Conservation (phyloP, 37 sponge, comb jelly and placozoan species). For the Eunapius fragilis region DNA sequence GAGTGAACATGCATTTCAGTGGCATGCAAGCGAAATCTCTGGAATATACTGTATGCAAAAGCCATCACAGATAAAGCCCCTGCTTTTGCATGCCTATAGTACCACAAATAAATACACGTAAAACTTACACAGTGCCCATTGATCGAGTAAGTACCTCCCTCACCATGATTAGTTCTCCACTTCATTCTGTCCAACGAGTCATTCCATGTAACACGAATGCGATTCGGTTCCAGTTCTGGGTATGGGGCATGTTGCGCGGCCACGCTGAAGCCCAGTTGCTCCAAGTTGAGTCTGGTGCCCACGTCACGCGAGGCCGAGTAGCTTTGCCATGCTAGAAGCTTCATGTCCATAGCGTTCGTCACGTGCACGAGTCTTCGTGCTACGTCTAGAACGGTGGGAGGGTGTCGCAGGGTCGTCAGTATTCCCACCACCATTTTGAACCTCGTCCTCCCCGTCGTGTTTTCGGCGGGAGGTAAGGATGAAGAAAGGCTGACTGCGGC, state of each 20-base stretch:
- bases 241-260: not conserved
- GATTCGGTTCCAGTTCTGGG: slow-evolving; percentile 17
- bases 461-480: too few species aligned
- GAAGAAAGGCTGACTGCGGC: not conserved
- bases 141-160: too few species aligned
- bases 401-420: not conserved
- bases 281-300: not conserved
- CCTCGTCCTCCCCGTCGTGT: not conserved
- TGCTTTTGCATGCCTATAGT: too few species aligned
- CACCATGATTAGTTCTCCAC: slow-evolving; percentile 48
- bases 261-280: not conserved
- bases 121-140: too few species aligned
- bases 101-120: too few species aligned
- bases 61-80: too few species aligned
- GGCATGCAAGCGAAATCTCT: too few species aligned
- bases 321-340: not conserved
- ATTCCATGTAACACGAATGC: slow-evolving; percentile 9
- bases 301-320: not conserved
- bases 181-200: slow-evolving; percentile 38
- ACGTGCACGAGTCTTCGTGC: not conserved
- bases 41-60: too few species aligned
- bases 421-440: not conserved
- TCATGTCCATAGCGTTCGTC: not conserved
- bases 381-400: not conserved
- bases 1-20: too few species aligned